Evolutionary conservation across 2,797 vertebrate genomes (phyloP).

Genomic region (Coluber constrictor): DNA sequence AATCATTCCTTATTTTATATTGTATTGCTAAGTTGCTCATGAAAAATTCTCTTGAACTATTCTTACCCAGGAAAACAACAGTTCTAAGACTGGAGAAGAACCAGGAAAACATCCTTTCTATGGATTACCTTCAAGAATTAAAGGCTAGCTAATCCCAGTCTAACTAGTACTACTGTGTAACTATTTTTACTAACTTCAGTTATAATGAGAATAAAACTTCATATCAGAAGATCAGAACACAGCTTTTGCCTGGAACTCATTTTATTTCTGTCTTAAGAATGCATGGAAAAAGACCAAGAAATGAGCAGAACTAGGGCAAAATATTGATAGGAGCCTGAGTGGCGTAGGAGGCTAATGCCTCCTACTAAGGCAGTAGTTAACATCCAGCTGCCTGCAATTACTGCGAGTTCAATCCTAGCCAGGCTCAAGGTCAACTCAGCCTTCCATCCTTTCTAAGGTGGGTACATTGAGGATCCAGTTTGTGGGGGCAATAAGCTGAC

Average conservation of each 20-base stretch:
- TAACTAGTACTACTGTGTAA: not conserved
- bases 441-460: no score
- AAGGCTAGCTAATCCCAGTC: not conserved
- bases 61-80: not conserved
- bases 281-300: not conserved
- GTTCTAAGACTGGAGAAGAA: not conserved
- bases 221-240: not conserved
- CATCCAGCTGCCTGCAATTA: no score
- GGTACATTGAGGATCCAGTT: no score
- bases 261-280: not conserved
- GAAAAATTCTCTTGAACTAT: not conserved
- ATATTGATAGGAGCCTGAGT: no score
- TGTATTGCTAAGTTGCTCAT: not conserved
- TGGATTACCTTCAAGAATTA: not conserved
- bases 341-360: no score
- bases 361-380: no score
- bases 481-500: no score
- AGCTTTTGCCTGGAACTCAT: not conserved
- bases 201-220: not conserved
- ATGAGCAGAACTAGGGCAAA: not conserved
- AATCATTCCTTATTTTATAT: not conserved
- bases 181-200: not conserved
- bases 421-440: no score
- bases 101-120: not conserved
- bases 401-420: no score